Evolutionary conservation across 2,888 invertebrate species (phyloP), one percentile per base, ranked within the genome.

Genomic region (Callimorpha dominula): DNA sequence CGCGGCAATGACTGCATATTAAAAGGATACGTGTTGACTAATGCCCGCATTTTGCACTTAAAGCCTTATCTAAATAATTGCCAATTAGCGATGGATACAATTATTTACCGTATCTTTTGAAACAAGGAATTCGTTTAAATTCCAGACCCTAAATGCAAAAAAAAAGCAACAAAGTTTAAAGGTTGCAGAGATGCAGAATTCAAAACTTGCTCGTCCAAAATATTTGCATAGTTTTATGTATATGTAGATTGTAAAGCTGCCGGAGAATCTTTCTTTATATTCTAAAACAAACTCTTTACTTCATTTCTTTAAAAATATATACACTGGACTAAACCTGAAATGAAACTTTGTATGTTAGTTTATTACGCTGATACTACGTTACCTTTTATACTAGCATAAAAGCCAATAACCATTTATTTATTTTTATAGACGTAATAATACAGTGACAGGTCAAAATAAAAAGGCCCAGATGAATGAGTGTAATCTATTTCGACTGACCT

Each of bases 171-270:
- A 70, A 80, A 81, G 73, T 82, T 82, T 81, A 82, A 86, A 85
- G 80, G 80, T 84, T 85, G 82, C 77, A 79, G 78, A 83, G 81
- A 80, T 83, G 78, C 78, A 81, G 78, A 81, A 81, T 72, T 76
- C 72, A 73, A 77, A 79, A 78, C 83, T 81, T 77, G 85, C 78
- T 83, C 72, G 74, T 70, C 76, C 74, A 79, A 84, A 85, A 86
- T 72, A 78, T 86, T 82, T 82, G 86, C 85, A 86, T 85, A 81
- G 78, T 80, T 83, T 81, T 71, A 79, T 76, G 60, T 60, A 60
- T 46, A 46, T 46, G 75, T 71, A 74, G 64, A 73, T 66, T 67
- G 71, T 76, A 4, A 9, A 78, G 82, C 78, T 80, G 74, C 80
- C 63, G 77, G 60, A 14, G 60, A 46, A 65, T 15, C 31, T 65